Evolutionary conservation across 2,113 vertebrate genomes (phyloP).

Genomic region (Carassius carassius): DNA sequence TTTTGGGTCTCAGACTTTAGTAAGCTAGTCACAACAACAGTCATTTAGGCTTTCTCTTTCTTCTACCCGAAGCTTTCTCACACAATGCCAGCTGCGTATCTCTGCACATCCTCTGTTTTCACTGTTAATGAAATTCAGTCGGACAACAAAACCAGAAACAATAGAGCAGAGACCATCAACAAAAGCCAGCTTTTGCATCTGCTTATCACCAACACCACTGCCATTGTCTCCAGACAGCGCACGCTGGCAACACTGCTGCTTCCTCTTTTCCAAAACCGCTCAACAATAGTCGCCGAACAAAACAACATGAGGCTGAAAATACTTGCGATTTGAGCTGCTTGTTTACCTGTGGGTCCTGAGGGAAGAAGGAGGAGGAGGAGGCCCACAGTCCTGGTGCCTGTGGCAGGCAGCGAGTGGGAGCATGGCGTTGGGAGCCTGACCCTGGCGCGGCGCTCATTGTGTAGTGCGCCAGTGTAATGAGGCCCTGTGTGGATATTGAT

Average conservation of each 20-base stretch:
- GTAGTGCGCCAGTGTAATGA: constrained; percentile 80
- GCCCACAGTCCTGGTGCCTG: constrained; percentile 72
- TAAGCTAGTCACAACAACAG: constrained; percentile 10
- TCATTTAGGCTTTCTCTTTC: background rate
- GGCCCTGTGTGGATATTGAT: constrained; percentile 88
- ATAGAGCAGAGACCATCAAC: constrained; percentile 39
- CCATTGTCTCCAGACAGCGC: constrained; percentile 44
- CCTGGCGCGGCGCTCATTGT: constrained; percentile 77
- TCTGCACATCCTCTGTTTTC: constrained; percentile 31
- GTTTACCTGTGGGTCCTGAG: constrained; percentile 72
- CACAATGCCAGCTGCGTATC: constrained; percentile 30
- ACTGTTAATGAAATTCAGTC: constrained; percentile 42
- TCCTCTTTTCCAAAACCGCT: constrained; percentile 42
- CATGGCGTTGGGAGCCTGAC: constrained; percentile 74
- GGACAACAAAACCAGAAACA: constrained; percentile 53
- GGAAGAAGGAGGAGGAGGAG: constrained; percentile 70
- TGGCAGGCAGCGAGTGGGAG: constrained; percentile 74
- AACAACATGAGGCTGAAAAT: constrained; percentile 11
- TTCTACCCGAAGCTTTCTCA: constrained; percentile 6
- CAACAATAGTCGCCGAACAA: constrained; percentile 34
- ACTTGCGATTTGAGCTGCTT: constrained; percentile 57
- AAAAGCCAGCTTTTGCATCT: constrained; percentile 48
- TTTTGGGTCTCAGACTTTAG: background rate
- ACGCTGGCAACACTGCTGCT: constrained; percentile 42
- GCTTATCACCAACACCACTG: constrained; percentile 50